Base-by-base conservation (phyloP, 1,140 invertebrate genomes). In the Melipona quadrifasciata region DNA sequence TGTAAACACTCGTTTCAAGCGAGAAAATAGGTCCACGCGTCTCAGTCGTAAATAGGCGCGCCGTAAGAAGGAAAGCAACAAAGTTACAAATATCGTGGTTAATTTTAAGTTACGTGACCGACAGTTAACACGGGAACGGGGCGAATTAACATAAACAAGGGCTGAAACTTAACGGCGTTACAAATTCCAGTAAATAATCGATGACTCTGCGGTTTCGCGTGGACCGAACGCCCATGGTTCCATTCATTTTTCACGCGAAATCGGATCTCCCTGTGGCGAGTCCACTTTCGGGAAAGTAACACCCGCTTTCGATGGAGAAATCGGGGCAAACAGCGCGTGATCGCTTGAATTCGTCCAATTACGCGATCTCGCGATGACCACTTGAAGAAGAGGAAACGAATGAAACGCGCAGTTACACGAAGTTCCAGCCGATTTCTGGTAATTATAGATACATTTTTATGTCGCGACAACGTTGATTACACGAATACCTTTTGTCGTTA, bases 401-500 rank as follows among this genome's bases (percentile, higher is more conserved):
- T 71, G 53, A n/a, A 78, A 70, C 39, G 3, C 31, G 14, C 27
- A 67, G 31, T 67, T 27, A 19, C 3, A 1, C 34, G 2, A n/a
- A 31, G 4, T n/a, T 5, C n/a, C 31, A 19, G 8, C 31, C n/a
- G 31, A 67, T 21, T 31, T 34, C 65, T 68, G 27, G 11, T 34
- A 77, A 77, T 85, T 75, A 82, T 61, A 78, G 82, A 89, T 83
- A 79, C 58, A 74, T 17, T 72, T 24, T 27, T 11, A 68, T 4
- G 4, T 27, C 31, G 19, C 71, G 68, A 81, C 67, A 31, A 51
- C 74, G 67, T 58, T 51, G 12, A 72, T 27, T 78, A 6, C 55
- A 86, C 70, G 78, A 81, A 85, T 51, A 74, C 73, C 73, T 85
- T 67, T 31, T 80, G 78, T 83, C 81, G 64, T 24, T 53, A 68